Base-by-base conservation (phyloP, 2,113 vertebrate genomes). In the Pachycephala philippinensis region DNA sequence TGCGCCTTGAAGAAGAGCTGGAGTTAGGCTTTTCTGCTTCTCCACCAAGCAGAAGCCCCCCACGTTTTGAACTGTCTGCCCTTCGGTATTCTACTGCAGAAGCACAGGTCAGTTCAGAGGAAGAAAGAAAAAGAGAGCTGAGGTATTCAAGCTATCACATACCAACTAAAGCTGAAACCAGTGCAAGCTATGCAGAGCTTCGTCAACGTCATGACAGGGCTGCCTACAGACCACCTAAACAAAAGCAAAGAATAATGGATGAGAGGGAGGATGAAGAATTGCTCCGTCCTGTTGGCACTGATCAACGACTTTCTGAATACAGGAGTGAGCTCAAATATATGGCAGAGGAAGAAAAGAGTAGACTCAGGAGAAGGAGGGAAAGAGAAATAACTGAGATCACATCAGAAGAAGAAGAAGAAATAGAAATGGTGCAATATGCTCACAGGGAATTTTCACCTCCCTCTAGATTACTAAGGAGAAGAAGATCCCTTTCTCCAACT, bases 221-320 rank as follows among this genome's bases (percentile, higher is more conserved):
- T 87, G 98, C 98, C 5, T 98, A 99, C 90, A 98, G 95, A 93
- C 98, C 98, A 82, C 97, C 98, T 12, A 98, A 98, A 93, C 98
- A 99, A 89, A 99, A 98, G 90, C 98, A 99, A 91, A 98, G 98
- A 83, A 98, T 99, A 79, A 98, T 99, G 96, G 99, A 98, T 44
- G 99, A 99, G 87, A 98, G 91, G 93, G 99, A 99, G 71, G 99
- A 99, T n/a, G 98, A 98, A 81, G 99, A 99, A 96, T 96, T 99
- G 75, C 99, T 99, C 40, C 98, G 99, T 18, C 99, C 99, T n/a
- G 98, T 98, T 54, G 97, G 95, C 11, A 98, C 99, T 52, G 93
- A 93, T 53, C 98, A 99, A 88, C 98, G 98, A 76, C 98, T 99
- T 79, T 97, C 98, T 12, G 97, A 98, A 60, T 99, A 99, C 96